Conservation (phyloP, 2,888 invertebrate species). For the Xestia c-nigrum region DNA sequence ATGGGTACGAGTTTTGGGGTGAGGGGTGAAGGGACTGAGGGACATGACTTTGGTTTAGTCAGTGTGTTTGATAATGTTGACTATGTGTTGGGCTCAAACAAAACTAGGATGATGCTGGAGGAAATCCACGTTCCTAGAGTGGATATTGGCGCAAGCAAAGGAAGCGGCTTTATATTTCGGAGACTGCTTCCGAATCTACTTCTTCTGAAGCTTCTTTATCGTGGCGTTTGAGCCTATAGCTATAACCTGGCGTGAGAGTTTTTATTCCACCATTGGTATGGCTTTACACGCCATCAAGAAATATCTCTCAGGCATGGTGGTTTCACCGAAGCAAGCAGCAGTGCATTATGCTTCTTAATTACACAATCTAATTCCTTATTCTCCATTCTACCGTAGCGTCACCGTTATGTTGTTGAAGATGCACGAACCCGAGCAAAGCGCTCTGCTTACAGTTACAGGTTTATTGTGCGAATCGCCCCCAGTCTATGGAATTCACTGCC, state of each 20-base stretch:
- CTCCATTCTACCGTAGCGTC: neutral
- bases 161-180: neutral
- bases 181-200: neutral
- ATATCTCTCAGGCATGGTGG: too few species aligned
- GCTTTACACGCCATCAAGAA: too few species aligned
- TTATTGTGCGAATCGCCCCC: neutral
- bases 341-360: neutral
- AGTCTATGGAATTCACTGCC: neutral
- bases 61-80: constrained; percentile 3
- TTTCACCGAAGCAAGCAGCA: too few species aligned
- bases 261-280: too few species aligned
- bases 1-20: constrained; percentile 26
- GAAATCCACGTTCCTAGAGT: too few species aligned
- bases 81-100: neutral
- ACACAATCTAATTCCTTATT: neutral
- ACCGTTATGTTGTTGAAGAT: neutral
- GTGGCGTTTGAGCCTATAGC: too few species aligned
- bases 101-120: neutral
- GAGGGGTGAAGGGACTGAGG: neutral
- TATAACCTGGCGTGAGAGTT: too few species aligned
- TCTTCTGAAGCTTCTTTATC: too few species aligned
- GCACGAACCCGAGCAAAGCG: neutral
- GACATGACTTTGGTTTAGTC: constrained; percentile 6
- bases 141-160: neutral
- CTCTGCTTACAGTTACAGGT: neutral